These are phyloP conservation scores for Cyclophora albipunctata DNA, from an alignment of 2,888 invertebrate species.

Conservation along the genomic window DNA sequence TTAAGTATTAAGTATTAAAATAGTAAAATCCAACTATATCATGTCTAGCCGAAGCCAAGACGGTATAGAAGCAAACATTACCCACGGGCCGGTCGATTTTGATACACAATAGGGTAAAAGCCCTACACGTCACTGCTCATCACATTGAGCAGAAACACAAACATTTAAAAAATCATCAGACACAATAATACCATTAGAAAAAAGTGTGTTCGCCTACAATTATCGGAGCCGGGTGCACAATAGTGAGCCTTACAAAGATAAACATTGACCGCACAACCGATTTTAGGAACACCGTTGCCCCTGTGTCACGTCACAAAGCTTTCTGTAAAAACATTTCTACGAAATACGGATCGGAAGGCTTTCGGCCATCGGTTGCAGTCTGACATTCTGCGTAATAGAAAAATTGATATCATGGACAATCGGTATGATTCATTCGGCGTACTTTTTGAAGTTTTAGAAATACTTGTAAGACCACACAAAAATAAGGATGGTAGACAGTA, in stretches of 20 bases:
- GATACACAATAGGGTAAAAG: conserved; percentile 47
- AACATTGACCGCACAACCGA: conserved; percentile 44
- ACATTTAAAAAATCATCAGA: conserved; percentile 70
- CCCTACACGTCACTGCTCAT: conserved; percentile 61
- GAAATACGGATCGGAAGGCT: conserved; percentile 20
- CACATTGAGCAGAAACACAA: conserved; percentile 70
- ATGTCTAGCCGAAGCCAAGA: conserved; percentile 39
- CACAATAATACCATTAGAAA: conserved; percentile 40
- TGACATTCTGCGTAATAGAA: conserved; percentile 12
- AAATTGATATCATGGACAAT: background rate
- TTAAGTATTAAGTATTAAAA: conserved; percentile 45
- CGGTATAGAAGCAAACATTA: conserved; percentile 50
- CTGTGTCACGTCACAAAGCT: background rate
- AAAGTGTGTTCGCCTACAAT: conserved; percentile 48
- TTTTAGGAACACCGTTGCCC: conserved; percentile 34
- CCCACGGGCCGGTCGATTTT: conserved; percentile 42
- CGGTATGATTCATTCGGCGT: background rate
- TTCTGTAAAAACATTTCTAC: conserved; percentile 37
- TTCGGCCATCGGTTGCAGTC: conserved; percentile 12
- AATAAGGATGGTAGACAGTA: background rate
- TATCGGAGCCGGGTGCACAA: conserved; percentile 53
- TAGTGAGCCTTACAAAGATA: conserved; percentile 53
- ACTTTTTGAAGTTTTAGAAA: conserved; percentile 2
- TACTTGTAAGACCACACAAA: conserved; percentile 22
- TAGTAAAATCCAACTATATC: conserved; percentile 7